Conservation (phyloP, 2,797 vertebrate genomes). For the Spinibarbus caldwelli region DNA sequence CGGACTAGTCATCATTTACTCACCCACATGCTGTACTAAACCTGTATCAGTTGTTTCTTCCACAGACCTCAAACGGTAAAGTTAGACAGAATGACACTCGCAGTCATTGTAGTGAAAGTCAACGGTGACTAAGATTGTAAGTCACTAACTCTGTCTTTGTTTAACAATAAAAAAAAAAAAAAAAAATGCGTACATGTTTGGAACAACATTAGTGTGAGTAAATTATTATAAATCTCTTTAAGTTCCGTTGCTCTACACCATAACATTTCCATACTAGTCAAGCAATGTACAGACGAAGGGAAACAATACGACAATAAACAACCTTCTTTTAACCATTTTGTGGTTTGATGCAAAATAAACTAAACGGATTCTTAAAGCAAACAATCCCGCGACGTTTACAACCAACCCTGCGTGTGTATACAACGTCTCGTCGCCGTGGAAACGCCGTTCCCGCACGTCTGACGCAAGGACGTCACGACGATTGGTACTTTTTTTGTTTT, state of each 20-base stretch:
- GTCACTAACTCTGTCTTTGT: not conserved
- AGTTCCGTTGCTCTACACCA: not conserved
- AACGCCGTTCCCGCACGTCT: slow-evolving; percentile 82
- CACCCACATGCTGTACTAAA: not conserved
- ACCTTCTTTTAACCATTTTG: slow-evolving; percentile 5
- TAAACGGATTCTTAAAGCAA: slow-evolving; percentile 12
- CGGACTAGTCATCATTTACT: not conserved
- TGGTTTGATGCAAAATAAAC: slow-evolving; percentile 19
- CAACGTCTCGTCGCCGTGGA: slow-evolving; percentile 84
- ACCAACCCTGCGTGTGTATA: slow-evolving; percentile 75
- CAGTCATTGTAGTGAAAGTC: not conserved
- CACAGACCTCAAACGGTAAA: not conserved
- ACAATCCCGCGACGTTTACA: slow-evolving; percentile 41
- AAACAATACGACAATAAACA: slow-evolving; percentile 1
- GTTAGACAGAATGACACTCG: not conserved
- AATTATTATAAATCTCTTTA: not conserved
- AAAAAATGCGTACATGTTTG: not conserved
- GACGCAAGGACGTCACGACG: slow-evolving; percentile 85
- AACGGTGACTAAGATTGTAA: not conserved
- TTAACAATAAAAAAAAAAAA: not conserved
- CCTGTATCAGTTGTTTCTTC: not conserved
- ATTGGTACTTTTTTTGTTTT: slow-evolving; percentile 87
- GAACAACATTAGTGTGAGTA: not conserved
- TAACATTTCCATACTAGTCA: not conserved
- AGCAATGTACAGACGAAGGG: not conserved